Conservation (phyloP, 2,797 vertebrate species). For the Lagodon rhomboides region DNA sequence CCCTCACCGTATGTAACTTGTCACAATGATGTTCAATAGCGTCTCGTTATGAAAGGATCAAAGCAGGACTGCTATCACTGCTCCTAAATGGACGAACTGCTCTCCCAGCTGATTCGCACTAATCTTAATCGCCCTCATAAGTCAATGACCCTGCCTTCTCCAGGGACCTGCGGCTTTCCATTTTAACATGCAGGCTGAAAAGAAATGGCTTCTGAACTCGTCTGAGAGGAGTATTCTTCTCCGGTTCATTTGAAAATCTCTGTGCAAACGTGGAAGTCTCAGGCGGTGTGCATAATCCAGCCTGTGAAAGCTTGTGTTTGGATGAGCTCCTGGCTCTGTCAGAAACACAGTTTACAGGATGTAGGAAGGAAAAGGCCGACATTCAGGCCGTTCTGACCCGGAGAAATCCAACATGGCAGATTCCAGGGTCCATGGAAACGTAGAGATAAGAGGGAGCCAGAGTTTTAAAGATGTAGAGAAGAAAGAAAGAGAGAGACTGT, state of each 20-base stretch:
- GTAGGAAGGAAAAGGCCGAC: not conserved
- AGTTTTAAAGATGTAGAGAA: conserved; percentile 25
- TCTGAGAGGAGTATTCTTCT: conserved; percentile 16
- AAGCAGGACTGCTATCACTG: conserved; percentile 38
- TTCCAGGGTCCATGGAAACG: not conserved
- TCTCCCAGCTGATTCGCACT: conserved; percentile 47
- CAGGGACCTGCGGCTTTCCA: conserved; percentile 31
- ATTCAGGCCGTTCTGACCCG: conserved; percentile 6
- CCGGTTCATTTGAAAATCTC: conserved; percentile 32
- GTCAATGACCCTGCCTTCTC: conserved; percentile 37
- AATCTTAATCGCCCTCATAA: conserved; percentile 60
- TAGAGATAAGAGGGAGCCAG: not conserved
- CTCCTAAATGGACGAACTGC: conserved; percentile 55
- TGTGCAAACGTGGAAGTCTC: conserved; percentile 23
- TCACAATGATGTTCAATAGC: conserved; percentile 61
- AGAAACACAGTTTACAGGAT: conserved; percentile 14
- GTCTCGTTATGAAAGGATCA: conserved; percentile 67
- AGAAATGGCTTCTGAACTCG: conserved; percentile 32
- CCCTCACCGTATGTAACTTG: conserved; percentile 60
- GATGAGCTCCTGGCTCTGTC: conserved; percentile 11
- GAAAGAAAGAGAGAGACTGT: not conserved
- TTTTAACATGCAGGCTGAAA: conserved; percentile 32
- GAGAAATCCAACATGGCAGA: not conserved
- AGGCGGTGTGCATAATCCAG: conserved; percentile 16
- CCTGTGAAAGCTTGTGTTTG: conserved; percentile 15